phyloP scores from a whole-genome alignment of 2,888 invertebrate species.

The Amblyjoppa proteus region DNA sequence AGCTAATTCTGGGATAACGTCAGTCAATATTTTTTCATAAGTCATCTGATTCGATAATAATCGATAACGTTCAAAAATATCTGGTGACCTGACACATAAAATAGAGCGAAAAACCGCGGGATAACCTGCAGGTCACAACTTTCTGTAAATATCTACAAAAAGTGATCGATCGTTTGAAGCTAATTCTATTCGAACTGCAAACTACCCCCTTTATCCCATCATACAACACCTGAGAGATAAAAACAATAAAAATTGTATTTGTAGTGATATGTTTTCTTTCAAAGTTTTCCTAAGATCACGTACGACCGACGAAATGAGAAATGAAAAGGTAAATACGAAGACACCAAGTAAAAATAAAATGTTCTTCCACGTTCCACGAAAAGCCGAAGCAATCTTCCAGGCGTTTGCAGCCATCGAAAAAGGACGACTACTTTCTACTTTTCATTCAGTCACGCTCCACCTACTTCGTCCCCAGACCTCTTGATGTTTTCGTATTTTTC shows the following conservation, averaged over 20 bases:
- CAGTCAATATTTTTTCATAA: background rate
- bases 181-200: background rate
- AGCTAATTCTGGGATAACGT: slow-evolving; percentile 4
- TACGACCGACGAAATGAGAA: background rate
- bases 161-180: background rate
- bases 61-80: background rate
- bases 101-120: too few species aligned
- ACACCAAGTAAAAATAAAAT: slow-evolving; percentile 1
- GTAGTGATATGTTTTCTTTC: background rate
- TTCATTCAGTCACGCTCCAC: slow-evolving; percentile 4
- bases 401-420: slow-evolving; percentile 11
- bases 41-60: background rate
- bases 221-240: background rate
- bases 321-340: background rate
- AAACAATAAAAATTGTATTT: background rate
- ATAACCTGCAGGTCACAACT: background rate
- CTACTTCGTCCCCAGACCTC: slow-evolving; percentile 27
- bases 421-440: background rate
- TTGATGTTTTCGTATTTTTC: background rate
- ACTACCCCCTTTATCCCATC: background rate
- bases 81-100: background rate
- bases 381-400: slow-evolving; percentile 19
- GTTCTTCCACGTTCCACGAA: background rate
- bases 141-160: background rate
- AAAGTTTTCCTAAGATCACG: background rate